These are phyloP conservation scores for Scaptomyza polygonia DNA, from an alignment of 2,888 invertebrate species.

Conservation along the genomic window DNA sequence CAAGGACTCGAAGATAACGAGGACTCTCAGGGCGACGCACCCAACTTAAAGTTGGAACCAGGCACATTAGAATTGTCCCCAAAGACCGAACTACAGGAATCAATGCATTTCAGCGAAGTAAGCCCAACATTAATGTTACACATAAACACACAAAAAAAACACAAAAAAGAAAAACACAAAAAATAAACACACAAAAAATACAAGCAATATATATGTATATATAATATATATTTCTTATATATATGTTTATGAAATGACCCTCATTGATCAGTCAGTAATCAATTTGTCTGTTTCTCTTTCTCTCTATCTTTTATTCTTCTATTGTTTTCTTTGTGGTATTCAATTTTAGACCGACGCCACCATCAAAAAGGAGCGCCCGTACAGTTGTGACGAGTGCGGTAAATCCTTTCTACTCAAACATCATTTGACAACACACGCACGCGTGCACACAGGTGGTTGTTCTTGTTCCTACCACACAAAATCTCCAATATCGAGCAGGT, in stretches of 20 bases:
- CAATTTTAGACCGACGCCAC: constrained; percentile 82
- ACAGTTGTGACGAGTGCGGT: constrained; percentile 92
- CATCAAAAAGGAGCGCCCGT: constrained; percentile 89
- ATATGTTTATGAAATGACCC: background rate
- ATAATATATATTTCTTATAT: constrained; percentile 4
- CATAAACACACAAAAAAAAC: constrained; percentile 22
- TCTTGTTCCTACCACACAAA: constrained; percentile 69
- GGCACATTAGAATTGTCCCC: constrained; percentile 84
- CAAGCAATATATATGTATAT: too few relatives aligned
- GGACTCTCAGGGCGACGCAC: constrained; percentile 84
- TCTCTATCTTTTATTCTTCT: constrained; percentile 21
- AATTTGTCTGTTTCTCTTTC: constrained; percentile 31
- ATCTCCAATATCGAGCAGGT: constrained; percentile 52
- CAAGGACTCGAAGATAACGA: constrained; percentile 84
- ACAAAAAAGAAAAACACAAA: background rate
- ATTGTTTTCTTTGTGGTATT: constrained; percentile 5
- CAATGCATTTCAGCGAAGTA: constrained; percentile 82
- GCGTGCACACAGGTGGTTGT: constrained; percentile 89
- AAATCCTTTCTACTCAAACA: constrained; percentile 93
- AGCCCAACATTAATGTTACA: constrained; percentile 51
- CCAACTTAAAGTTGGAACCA: constrained; percentile 84
- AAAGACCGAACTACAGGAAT: constrained; percentile 84
- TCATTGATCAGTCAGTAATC: constrained; percentile 26
- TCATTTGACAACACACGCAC: constrained; percentile 92
- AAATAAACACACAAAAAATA: background rate